Base-by-base conservation (phyloP, 35 echinoderm and acorn worm species). In the Hemicentrotus pulcherrimus region DNA sequence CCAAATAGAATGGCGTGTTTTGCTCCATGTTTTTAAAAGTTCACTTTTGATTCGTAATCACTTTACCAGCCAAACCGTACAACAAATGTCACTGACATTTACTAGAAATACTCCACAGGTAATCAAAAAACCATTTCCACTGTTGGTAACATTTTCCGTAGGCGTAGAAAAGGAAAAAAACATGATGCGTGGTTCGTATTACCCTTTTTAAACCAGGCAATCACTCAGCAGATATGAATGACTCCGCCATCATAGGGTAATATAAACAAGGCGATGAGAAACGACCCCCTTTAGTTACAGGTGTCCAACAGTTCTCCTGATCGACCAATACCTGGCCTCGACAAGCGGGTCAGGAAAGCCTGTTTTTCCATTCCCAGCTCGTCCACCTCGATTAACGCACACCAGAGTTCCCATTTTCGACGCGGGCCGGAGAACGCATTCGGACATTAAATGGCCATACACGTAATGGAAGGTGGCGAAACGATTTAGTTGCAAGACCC, bases 221-320 rank as follows among this genome's bases (percentile, higher is more conserved):
- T 78, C 65, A 78, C 65, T 78, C 65, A 78, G 65, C 65, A 78
- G 22, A 18, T 78, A 78, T 78, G 65, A 78, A 78, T 78, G 65
- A 78, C 65, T 78, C 19, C 65, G 28, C 65, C 18, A 28, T 78
- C 65, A 78, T 78, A 78, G 65, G 65, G 22, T n/a, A 78, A 78
- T 78, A 78, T 18, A 78, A 78, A 78, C 65, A 78, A 59, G 65
- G 65, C 65, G 65, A 78, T 78, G 65, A 78, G n/a, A 78, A 78
- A 78, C 65, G n/a, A 78, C 65, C 65, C 61, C 65, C 65, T 28
- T 78, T 78, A n/a, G 65, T 78, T 78, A 78, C 65, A 78, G 65
- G 65, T 78, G 65, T 78, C 65, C n/a, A 78, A 28, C 28, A 22
- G 7, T n/a, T 78, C 28, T 28, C 19, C 19, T 7, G 18, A 78